These are phyloP conservation scores for Columba janthina DNA, from an alignment of 2,113 vertebrate genomes.

Conservation along the genomic window DNA sequence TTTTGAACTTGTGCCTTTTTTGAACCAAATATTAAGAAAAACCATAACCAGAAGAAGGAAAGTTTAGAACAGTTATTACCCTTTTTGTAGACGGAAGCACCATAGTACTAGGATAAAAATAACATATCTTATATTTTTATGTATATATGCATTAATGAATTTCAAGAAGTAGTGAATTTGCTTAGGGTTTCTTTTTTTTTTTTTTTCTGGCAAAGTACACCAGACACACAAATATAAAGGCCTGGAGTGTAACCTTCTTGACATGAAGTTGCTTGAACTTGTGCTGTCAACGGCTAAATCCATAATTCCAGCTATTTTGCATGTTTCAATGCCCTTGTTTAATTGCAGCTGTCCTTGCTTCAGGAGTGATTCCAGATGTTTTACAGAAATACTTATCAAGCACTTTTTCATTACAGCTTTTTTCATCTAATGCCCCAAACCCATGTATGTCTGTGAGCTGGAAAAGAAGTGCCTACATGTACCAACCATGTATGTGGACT, in stretches of 20 bases:
- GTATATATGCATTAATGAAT: background rate
- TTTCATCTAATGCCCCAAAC: background rate
- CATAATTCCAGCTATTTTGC: background rate
- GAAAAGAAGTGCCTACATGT: accelerated
- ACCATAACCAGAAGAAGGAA: background rate
- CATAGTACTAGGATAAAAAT: background rate
- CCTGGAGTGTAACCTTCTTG: background rate
- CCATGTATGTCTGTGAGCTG: background rate
- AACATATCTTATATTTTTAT: background rate
- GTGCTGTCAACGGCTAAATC: background rate
- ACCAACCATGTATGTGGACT: background rate
- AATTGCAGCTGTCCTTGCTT: background rate
- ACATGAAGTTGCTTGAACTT: background rate
- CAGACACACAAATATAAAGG: background rate
- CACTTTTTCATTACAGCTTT: background rate
- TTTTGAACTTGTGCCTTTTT: background rate
- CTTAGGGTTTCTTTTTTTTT: background rate
- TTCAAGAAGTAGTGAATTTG: background rate
- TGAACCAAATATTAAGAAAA: background rate
- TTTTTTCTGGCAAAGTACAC: background rate
- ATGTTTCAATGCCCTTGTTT: background rate
- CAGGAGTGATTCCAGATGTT: background rate
- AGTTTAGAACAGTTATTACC: background rate
- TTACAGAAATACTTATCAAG: background rate
- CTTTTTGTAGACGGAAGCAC: background rate